Base-by-base conservation (phyloP, 2,113 vertebrate genomes). In the Myodes glareolus region DNA sequence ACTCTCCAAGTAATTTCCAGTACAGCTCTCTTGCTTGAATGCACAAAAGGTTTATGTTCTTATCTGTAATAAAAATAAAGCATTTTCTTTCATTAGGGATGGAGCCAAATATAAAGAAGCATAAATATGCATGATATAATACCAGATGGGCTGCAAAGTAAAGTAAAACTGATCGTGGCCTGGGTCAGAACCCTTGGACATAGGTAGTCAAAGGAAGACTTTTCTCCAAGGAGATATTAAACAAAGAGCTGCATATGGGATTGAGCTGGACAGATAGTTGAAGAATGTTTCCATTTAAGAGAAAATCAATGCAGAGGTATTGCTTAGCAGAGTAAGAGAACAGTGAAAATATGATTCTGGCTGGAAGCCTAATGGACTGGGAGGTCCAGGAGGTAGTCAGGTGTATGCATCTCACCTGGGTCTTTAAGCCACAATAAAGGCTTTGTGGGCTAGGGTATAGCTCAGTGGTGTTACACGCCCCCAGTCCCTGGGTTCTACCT, bases 51-150 rank as follows among this genome's bases (percentile, higher is more conserved):
- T 19, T 82, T 13, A 42, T 94, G 70, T 63, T 47, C 61, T 92
- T 93, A 86, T 89, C 52, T 80, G 77, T 58, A 58, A 68, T 92
- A n/a, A 85, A 97, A 82, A 80, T 75, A 76, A 94, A 97, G 33
- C 77, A 36, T 29, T 88, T 94, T 94, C 50, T 92, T 93, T 92
- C 55, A 36, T 52, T 94, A 84, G 45, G 50, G 25, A 96, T 11
- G n/a, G 70, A 14, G 63, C 63, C 16, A 85, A 95, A 92, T 94
- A 31, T 73, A 92, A 95, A 73, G 25, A 87, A 63, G 65, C 52
- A 76, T 75, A 95, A 84, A 52, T 80, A 76, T 85, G 23, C 81
- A 23, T 73, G 68, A 52, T 92, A 58, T 61, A 72, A 77, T 82
- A 29, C 67, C 72, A 95, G 94, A 86, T 93, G 39, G 16, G 23